Percentiles rank a stretch among this genome's conserved stretches.
Evolutionary conservation across 2,888 invertebrate genomes (phyloP).

Genomic region (Oscheius sp.): DNA sequence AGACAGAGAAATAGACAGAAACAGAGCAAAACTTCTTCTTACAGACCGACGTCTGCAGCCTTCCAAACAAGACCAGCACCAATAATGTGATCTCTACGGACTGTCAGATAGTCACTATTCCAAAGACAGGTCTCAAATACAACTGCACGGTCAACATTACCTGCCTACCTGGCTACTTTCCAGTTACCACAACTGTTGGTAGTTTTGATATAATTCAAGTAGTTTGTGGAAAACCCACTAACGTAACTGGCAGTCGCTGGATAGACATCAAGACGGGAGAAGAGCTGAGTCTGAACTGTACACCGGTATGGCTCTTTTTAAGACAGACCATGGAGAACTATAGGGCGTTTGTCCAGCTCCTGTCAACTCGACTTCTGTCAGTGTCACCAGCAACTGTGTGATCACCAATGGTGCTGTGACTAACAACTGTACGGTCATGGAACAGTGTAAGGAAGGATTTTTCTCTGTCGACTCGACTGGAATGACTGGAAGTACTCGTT

Average conservation of each 20-base stretch:
- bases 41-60: background rate
- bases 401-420: background rate
- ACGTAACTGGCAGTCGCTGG: too few relatives aligned
- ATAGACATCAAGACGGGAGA: too few relatives aligned
- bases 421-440: conserved; percentile 8
- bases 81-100: background rate
- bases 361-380: background rate
- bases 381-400: conserved; percentile 11
- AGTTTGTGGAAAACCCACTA: too few relatives aligned
- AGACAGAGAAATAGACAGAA: background rate
- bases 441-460: background rate
- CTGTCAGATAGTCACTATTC: background rate
- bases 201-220: too few relatives aligned
- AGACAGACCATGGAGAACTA: background rate
- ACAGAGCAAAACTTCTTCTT: too few relatives aligned
- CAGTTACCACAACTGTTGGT: too few relatives aligned
- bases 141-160: too few relatives aligned
- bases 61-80: background rate
- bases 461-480: conserved; percentile 1
- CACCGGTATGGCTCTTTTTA: background rate
- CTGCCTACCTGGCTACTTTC: too few relatives aligned
- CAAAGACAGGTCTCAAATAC: too few relatives aligned
- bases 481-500: background rate
- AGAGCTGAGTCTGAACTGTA: background rate
- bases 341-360: conserved; percentile 8